These are phyloP conservation scores for Scomberomorus guttatus DNA, from an alignment of 2,797 vertebrate genomes.

Conservation along the genomic window DNA sequence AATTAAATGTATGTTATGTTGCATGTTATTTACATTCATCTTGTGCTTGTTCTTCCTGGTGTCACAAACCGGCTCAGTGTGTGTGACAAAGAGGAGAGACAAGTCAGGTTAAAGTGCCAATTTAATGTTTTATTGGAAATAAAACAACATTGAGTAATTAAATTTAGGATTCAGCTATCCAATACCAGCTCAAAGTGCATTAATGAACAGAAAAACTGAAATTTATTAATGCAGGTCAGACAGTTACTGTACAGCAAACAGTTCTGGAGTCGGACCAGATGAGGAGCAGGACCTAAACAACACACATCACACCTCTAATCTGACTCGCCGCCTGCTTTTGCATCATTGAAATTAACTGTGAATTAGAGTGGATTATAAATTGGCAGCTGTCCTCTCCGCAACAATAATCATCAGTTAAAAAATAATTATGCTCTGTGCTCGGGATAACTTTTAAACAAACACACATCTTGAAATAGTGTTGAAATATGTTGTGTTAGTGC, in stretches of 20 bases:
- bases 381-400: constrained; percentile 63
- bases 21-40: neutral
- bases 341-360: constrained; percentile 35
- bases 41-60: neutral
- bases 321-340: constrained; percentile 54
- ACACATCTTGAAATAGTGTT: constrained; percentile 71
- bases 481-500: constrained; percentile 72
- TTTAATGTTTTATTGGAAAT: too few relatives aligned
- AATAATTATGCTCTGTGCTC: constrained; percentile 61
- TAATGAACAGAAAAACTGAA: constrained; percentile 65
- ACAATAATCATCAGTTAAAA: constrained; percentile 63
- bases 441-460: constrained; percentile 52
- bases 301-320: constrained; percentile 81
- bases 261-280: constrained; percentile 52
- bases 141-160: neutral
- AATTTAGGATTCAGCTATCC: neutral
- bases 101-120: too few relatives aligned
- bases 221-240: constrained; percentile 82
- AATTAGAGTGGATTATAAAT: constrained; percentile 61
- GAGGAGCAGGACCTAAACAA: constrained; percentile 40
- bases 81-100: too few relatives aligned
- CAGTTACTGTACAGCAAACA: constrained; percentile 73
- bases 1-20: neutral
- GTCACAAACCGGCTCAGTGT: too few relatives aligned
- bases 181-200: constrained; percentile 29